Base-by-base conservation (phyloP, 2,888 invertebrate species). In the Caenorhabditis afra region DNA sequence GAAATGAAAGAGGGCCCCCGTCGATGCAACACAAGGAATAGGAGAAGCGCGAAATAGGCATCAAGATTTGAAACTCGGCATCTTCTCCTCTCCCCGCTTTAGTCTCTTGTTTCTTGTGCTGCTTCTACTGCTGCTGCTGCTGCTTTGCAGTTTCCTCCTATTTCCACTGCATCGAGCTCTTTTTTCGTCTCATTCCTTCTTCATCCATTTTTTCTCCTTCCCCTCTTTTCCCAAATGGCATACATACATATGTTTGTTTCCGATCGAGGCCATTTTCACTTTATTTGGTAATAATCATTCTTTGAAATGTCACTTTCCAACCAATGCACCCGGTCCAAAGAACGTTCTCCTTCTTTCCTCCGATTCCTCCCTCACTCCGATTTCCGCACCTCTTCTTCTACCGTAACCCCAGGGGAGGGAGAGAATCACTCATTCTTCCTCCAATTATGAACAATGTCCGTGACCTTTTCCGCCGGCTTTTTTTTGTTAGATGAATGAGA, bases 61-160 rank as follows among this genome's bases (percentile, higher is more conserved):
- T 64, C 73, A 73, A 73, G 73, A 73, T 64, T 73, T 65, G 73
- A 73, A 73, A 73, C 64, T 58, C 59, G 39, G 50, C 53, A 12
- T 18, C 57, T 16, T 55, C 66, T 59, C 29, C 55, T 20, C 37
- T 45, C 67, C 47, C 47, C 37, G 12, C 35, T 53, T 70, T 45
- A 22, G 22, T 59, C 53, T 58, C 70, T 20, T 35, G 57, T 58
- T 49, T 70, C 52, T 70, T 59, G 39, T 29, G 5, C 11, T 11
- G 18, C n/a, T 29, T 65, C 62, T 41, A 29, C 12, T 61, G 8
- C 41, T 64, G 20, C 49, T 59, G 39, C 37, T 49, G 52, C 39
- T 52, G 23, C 41, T 53, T 53, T 44, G 52, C 53, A 53, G 53
- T 29, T 49, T 57, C 47, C 66, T 49, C 35, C 29, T 41, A 35